Base-by-base conservation (phyloP, 2,888 invertebrate species). In the Hartigia nigra region DNA sequence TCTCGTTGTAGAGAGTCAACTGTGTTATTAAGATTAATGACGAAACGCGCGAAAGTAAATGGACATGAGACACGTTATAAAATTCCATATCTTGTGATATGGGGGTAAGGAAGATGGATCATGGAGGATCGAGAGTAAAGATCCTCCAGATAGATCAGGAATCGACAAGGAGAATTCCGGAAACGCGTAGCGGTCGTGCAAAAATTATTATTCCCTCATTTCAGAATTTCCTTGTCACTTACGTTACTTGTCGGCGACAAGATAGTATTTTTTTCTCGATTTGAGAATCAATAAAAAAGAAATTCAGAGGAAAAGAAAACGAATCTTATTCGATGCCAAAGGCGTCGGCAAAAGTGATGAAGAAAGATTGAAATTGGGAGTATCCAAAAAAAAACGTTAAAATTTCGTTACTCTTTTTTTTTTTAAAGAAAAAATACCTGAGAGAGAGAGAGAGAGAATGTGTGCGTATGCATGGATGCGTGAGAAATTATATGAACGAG, bases 351-450 rank as follows among this genome's bases (percentile, higher is more conserved):
- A 23, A 55, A 55, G 55, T 23, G 55, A 23, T 9, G 55, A 23
- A 55, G 23, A 55, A 55, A 0, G 23, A 23, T 9, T 55, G 23
- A 55, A 55, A 55, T 55, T 55, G 55, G 55, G 55, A 23, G 9
- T 0, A 23, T 55, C 55, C 9, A 23, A 55, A 55, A 55, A 55
- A 55, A 55, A 55, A 9, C 55, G 23, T 55, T 55, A 55, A 23
- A 2, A 23, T 55, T 55, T 55, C 23, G 23, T 55, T 23, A 55
- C 39, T 14, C 23, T 32, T 72, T 31, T 72, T 82, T 82, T 81
- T 83, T 84, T 82, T 82, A 80, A 82, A 79, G 69, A 76, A 81
- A 80, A 79, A 80, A 75, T 79, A 80, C 79, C 77, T 81, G 76
- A 81, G 76, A 76, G 77, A 79, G 36, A 37, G 35, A n/a, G 55